Conservation (phyloP, 2,113 vertebrate genomes). For the Nerophis ophidion region DNA sequence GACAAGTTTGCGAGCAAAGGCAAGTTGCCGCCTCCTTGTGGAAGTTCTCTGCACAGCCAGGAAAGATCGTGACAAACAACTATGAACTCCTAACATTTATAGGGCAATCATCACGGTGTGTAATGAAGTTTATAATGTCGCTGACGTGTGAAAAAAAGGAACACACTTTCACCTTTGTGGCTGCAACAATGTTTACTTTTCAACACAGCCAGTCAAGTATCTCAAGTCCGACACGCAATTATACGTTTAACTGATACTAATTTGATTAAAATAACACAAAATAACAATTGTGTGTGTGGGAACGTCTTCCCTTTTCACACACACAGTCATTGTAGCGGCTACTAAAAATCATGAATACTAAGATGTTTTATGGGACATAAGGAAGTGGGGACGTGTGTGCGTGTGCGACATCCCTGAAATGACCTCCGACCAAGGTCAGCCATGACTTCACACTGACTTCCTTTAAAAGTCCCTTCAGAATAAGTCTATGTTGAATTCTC, state of each 20-base stretch:
- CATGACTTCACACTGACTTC: slow-evolving; percentile 35
- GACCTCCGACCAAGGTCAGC: slow-evolving; percentile 26
- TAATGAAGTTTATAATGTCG: slow-evolving; percentile 48
- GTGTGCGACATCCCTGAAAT: slow-evolving; percentile 7
- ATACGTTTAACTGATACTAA: not conserved
- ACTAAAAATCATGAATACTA: slow-evolving; percentile 12
- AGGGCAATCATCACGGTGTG: slow-evolving; percentile 65
- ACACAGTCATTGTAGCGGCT: not conserved
- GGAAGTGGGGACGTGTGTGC: slow-evolving; percentile 28
- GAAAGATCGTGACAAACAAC: slow-evolving; percentile 50
- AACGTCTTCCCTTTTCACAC: slow-evolving; percentile 40
- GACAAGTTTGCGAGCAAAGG: too few species aligned
- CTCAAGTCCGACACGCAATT: not conserved
- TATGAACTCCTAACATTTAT: slow-evolving; percentile 61
- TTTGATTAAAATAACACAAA: too few species aligned
- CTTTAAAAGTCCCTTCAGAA: slow-evolving; percentile 45
- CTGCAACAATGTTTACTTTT: too few species aligned
- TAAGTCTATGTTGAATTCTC: slow-evolving; percentile 21
- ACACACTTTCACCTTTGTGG: too few species aligned
- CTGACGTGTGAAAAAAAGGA: slow-evolving; percentile 42
- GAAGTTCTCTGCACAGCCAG: not conserved
- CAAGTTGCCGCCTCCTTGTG: too few species aligned
- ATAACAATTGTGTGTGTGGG: not conserved
- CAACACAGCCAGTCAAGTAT: not conserved
- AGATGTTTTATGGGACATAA: slow-evolving; percentile 24